Evolutionary conservation across 2,888 invertebrate genomes (phyloP).

Genomic region (Andrena minutula): DNA sequence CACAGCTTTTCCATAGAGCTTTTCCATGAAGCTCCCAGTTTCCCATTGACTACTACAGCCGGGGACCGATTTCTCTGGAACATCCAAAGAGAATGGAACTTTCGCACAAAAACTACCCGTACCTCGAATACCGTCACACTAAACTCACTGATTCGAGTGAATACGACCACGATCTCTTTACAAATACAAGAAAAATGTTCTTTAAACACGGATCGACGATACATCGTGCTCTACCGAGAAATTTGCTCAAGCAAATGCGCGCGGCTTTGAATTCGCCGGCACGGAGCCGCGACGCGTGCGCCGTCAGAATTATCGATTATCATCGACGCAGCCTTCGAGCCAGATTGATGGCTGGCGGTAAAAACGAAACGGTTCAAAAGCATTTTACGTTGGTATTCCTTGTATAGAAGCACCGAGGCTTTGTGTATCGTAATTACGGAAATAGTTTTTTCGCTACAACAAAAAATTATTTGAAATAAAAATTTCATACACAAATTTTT

Average conservation of each 20-base stretch:
- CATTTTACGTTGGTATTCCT: not conserved
- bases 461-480: no score
- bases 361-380: slow-evolving; percentile 1
- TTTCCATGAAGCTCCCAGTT: not conserved
- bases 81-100: not conserved
- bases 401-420: not conserved
- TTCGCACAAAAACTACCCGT: not conserved
- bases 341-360: not conserved
- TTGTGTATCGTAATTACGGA: not conserved
- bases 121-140: not conserved
- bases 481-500: no score
- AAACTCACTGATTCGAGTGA: slow-evolving; percentile 3
- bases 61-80: slow-evolving; percentile 5
- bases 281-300: not conserved
- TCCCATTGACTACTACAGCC: not conserved
- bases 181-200: not conserved
- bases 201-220: not conserved
- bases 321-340: slow-evolving; percentile 16
- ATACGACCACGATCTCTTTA: not conserved
- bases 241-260: slow-evolving; percentile 9
- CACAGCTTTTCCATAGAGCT: not conserved
- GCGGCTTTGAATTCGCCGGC: not conserved
- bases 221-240: not conserved
- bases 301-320: not conserved
- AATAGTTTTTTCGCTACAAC: not conserved